These are phyloP conservation scores for Drosophila oshimai DNA, from an alignment of 1,140 invertebrate genomes.

Conservation along the genomic window DNA sequence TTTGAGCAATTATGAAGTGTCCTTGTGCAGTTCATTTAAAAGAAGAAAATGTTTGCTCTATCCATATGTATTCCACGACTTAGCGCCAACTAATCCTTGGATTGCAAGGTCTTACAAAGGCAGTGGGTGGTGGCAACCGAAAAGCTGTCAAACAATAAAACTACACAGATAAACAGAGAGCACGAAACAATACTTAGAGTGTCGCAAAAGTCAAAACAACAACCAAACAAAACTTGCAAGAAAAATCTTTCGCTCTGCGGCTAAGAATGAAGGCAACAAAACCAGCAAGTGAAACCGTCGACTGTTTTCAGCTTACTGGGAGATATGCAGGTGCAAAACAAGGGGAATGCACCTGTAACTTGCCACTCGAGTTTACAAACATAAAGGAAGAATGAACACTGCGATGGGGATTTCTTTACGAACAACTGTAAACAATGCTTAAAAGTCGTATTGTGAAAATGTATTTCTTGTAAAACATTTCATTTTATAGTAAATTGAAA, in stretches of 20 bases:
- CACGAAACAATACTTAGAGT: slow-evolving; percentile 33
- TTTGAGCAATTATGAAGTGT: too few species aligned
- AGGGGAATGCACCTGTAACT: slow-evolving; percentile 12
- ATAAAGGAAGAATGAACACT: neutral
- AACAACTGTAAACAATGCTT: neutral
- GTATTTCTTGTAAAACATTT: too few species aligned
- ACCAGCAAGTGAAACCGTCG: neutral
- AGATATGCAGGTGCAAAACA: neutral
- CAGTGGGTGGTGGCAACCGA: slow-evolving; percentile 4
- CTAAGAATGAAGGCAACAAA: slow-evolving; percentile 6
- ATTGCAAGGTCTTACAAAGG: slow-evolving; percentile 41
- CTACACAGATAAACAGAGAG: slow-evolving; percentile 29
- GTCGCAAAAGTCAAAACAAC: slow-evolving; percentile 40
- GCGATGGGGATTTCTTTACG: neutral
- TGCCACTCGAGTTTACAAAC: neutral
- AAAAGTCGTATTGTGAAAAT: neutral
- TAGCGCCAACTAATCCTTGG: slow-evolving; percentile 43
- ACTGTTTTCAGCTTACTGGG: slow-evolving; percentile 19
- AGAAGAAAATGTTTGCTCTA: neutral
- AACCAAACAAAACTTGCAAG: slow-evolving; percentile 19
- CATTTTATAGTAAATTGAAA: too few species aligned
- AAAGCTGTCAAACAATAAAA: slow-evolving; percentile 50
- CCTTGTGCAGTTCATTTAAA: too few species aligned
- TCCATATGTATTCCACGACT: slow-evolving; percentile 18
- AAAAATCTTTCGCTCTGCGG: slow-evolving; percentile 1